Percentiles rank a stretch among this genome's conserved stretches.
Evolutionary conservation across 2,888 invertebrate genomes (phyloP).

Genomic region (Patella depressa): DNA sequence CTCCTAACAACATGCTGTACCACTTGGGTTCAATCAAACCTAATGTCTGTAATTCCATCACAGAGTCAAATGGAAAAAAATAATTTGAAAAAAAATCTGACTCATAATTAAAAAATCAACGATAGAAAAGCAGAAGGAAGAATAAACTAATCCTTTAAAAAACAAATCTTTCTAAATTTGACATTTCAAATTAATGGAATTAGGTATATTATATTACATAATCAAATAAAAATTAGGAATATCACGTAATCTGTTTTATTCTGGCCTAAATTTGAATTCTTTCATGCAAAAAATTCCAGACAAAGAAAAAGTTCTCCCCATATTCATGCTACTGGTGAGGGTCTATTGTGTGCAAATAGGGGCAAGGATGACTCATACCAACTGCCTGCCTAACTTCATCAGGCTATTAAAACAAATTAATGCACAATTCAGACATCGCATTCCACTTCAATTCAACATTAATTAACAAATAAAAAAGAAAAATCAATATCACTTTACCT

Average conservation of each 20-base stretch:
- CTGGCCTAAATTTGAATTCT: not conserved
- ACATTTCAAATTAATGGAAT: not conserved
- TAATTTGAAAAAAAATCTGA: too few relatives aligned
- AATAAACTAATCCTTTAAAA: too few relatives aligned
- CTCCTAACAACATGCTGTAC: too few relatives aligned
- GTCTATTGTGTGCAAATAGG: constrained; percentile 12
- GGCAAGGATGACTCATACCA: constrained; percentile 4
- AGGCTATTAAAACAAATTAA: constrained; percentile 2
- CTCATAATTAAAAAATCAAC: too few relatives aligned
- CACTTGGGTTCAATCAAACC: too few relatives aligned
- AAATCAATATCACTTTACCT: not conserved
- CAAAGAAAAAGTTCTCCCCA: constrained; percentile 5
- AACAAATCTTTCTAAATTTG: too few relatives aligned
- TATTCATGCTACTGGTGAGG: constrained; percentile 3
- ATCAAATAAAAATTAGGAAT: not conserved
- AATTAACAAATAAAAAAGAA: too few relatives aligned
- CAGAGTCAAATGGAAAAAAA: too few relatives aligned
- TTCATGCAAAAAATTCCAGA: constrained; percentile 9
- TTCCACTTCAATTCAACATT: not conserved
- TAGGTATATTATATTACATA: not conserved
- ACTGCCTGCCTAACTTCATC: constrained; percentile 11
- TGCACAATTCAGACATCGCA: not conserved
- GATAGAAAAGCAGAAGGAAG: too few relatives aligned
- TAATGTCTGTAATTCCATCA: too few relatives aligned
- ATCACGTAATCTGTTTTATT: not conserved